Evolutionary conservation across 1,140 invertebrate genomes (phyloP), one percentile per base, ranked within the genome.

Genomic region (Pseudomyrmex flavicornis): DNA sequence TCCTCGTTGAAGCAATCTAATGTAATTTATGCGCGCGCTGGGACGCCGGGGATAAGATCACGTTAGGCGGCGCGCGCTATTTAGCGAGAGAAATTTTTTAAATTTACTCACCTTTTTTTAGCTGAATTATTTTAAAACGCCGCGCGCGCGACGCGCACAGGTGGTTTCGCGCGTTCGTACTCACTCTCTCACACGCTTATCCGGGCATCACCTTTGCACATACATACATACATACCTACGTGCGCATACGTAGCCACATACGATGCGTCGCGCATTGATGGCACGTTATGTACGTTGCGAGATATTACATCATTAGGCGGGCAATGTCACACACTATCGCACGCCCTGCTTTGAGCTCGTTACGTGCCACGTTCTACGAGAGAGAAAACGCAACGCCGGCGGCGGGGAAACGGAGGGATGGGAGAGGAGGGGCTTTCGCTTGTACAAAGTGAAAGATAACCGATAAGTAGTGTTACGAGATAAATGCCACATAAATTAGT

Each of bases 241-340:
- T 76, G 82, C 62, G 84, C 86, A 73, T 70, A 85, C 61, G 17
- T 62, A 4, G 50, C 50, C 5, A 22, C 20, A 35, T 48, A 68
- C 46, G 83, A 89, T 82, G 83, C 85, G 68, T 92, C 90, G 90
- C 90, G 86, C 90, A 92, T 92, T 87, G 89, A 92, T 90, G 90
- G 83, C 17, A 73, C 84, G 54, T 84, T 85, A 83, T 35, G 5
- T 82, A 69, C 73, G 61, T 48, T 54, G 58, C 85, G 86, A 88
- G 52, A 72, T 85, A 88, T 87, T 88, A 87, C 86, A 70, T 88
- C 82, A 88, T 88, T 88, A 87, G 82, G 61, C 59, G 72, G 82
- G 82, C 85, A 85, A 85, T 82, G 50, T 70, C 65, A 46, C 50
- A 2, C 50, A 62, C 82, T 79, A 84, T 87, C 82, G 74, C 54